Conservation (phyloP, 1,140 invertebrate species). For the Leptopilina clavipes region DNA sequence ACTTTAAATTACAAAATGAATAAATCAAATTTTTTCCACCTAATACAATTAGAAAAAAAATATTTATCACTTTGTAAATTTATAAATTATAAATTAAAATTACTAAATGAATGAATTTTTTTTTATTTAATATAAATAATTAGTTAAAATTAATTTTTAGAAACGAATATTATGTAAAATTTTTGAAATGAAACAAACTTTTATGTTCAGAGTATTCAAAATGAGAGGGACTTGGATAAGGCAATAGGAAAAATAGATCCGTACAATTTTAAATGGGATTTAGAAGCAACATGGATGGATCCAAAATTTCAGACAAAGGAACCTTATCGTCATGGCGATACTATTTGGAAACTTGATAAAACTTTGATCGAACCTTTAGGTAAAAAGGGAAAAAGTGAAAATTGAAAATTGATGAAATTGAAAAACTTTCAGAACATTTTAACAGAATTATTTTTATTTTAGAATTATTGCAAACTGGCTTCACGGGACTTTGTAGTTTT, state of each 20-base stretch:
- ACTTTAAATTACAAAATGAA: too few species aligned
- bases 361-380: constrained; percentile 63
- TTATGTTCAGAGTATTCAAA: constrained; percentile 44
- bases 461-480: constrained; percentile 72
- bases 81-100: too few species aligned
- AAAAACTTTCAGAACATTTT: background rate
- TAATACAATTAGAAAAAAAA: too few species aligned
- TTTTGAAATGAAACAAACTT: background rate
- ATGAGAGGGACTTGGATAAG: constrained; percentile 46
- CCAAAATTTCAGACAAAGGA: constrained; percentile 57
- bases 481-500: constrained; percentile 67
- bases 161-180: too few species aligned
- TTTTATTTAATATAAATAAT: too few species aligned
- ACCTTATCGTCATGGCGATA: constrained; percentile 60
- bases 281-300: constrained; percentile 36
- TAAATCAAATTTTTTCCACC: too few species aligned
- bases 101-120: too few species aligned
- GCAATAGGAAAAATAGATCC: constrained; percentile 44
- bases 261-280: constrained; percentile 56
- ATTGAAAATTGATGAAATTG: background rate
- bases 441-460: constrained; percentile 49
- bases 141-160: too few species aligned
- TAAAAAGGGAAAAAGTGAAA: constrained; percentile 46
- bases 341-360: constrained; percentile 66
- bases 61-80: too few species aligned